Evolutionary conservation across 2,113 vertebrate genomes (phyloP), one percentile per base, ranked within the genome.

Genomic region (Sigmodon hispidus): DNA sequence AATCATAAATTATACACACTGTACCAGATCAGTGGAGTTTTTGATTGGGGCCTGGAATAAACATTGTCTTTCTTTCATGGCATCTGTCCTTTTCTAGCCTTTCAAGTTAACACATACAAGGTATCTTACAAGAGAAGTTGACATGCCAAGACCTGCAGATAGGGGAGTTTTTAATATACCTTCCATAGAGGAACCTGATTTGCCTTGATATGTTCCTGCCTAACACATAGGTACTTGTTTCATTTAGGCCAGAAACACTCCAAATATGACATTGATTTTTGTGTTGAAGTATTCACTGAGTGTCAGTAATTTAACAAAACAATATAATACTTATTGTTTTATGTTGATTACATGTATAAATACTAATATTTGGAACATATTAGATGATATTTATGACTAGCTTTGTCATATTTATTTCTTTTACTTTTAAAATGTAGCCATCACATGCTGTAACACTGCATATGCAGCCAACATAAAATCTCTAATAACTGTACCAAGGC

Each of bases 191-290:
- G 80, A 76, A 55, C 80, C 43, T 40, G 29, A 55, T 21, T 55
- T 12, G 2, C 31, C 22, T 86, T 69, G 69, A 85, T 21, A 22
- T 81, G 31, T 16, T 6, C 13, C 89, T 72, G 26, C 67, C 40
- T 16, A 12, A 7, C 1, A 11, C 7, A 22, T 0, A 40, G 26
- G 7, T 4, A 17, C 15, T 72, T 31, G 4, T 15, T 10, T 29
- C 36, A 52, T 19, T 4, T 76, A 17, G 17, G 22, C 40, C 31
- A 61, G 72, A 80, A 24, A 67, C 7, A 34, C 21, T 67, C 67
- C 6, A 85, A 52, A 61, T 43, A 21, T 79, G 16, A n/a, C 19
- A 45, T 4, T 89, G 45, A 59, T 34, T 52, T 69, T 1, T 57
- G 4, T 57, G 63, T 24, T 16, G 92, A 77, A 84, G 31, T 40